These are phyloP conservation scores for Zophobas morio DNA, from an alignment of 1,140 invertebrate species.

Conservation along the genomic window DNA sequence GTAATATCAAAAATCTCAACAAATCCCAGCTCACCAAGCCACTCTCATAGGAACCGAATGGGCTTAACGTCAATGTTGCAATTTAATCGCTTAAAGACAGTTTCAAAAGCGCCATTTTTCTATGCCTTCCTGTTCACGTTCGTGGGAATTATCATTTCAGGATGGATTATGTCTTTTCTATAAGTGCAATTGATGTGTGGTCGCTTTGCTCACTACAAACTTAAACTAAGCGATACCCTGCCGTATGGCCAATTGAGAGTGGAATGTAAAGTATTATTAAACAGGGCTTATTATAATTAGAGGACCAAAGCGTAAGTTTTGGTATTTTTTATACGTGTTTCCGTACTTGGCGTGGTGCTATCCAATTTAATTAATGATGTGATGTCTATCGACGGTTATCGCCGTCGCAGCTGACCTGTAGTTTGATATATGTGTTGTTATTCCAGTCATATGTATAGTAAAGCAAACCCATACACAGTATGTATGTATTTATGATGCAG, in stretches of 20 bases:
- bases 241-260: conserved; percentile 22
- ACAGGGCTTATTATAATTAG: conserved; percentile 63
- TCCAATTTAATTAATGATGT: conserved; percentile 55
- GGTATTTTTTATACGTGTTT: conserved; percentile 66
- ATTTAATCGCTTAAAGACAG: conserved; percentile 67
- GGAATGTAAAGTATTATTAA: conserved; percentile 63
- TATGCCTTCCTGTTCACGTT: conserved; percentile 75
- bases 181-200: conserved; percentile 56
- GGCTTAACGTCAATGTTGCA: conserved; percentile 60
- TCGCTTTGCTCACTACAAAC: conserved; percentile 51
- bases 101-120: conserved; percentile 77
- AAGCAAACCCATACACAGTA: conserved; percentile 50
- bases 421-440: conserved; percentile 58
- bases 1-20: conserved; percentile 60
- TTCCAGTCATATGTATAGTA: conserved; percentile 61
- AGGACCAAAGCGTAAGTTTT: conserved; percentile 64
- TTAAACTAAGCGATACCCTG: conserved; percentile 29
- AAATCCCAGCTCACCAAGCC: conserved; percentile 47
- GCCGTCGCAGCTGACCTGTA: conserved; percentile 44
- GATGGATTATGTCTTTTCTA: conserved; percentile 61
- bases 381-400: conserved; percentile 43
- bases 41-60: conserved; percentile 51
- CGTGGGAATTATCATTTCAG: conserved; percentile 76
- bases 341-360: conserved; percentile 66
- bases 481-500: conserved; percentile 49